phyloP scores from a whole-genome alignment of 2,888 invertebrate species.

The Cabera pusaria region DNA sequence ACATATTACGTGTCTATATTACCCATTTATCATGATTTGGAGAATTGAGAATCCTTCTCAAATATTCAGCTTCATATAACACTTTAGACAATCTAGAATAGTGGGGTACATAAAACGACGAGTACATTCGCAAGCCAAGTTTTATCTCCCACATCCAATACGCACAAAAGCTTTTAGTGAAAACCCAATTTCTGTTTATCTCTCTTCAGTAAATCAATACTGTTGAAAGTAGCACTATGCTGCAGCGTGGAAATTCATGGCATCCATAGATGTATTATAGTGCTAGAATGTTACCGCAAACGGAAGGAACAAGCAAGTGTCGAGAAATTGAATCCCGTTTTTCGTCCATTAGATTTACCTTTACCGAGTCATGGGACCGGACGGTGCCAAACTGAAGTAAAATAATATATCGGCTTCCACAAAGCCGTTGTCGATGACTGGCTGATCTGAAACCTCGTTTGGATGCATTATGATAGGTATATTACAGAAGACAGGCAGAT shows the following conservation, averaged over 20 bases:
- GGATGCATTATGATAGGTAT: conserved; percentile 8
- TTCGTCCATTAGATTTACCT: conserved; percentile 39
- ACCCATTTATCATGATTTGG: too few species aligned
- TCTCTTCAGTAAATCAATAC: conserved; percentile 20
- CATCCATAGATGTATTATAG: conserved; percentile 24
- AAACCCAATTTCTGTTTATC: conserved; percentile 36
- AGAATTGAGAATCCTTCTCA: too few species aligned
- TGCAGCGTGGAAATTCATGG: conserved; percentile 22
- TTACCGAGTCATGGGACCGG: conserved; percentile 25
- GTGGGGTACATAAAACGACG: too few species aligned
- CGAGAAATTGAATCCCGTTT: conserved; percentile 51
- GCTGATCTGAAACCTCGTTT: conserved; percentile 2
- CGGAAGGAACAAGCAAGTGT: conserved; percentile 44
- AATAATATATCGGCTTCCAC: conserved; percentile 24
- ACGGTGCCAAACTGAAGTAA: conserved; percentile 22
- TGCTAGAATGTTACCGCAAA: conserved; percentile 29
- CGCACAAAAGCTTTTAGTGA: conserved; percentile 49
- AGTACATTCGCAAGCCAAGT: too few species aligned
- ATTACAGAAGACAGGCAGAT: too few species aligned
- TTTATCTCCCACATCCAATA: conserved; percentile 35
- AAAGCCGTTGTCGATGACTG: conserved; percentile 5
- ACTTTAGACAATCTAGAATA: too few species aligned
- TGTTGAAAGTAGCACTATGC: conserved; percentile 28
- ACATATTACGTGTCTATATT: too few species aligned
- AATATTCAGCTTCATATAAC: too few species aligned